Evolutionary conservation across 2,888 invertebrate genomes (phyloP).

Genomic region (Choreutis nemorana): DNA sequence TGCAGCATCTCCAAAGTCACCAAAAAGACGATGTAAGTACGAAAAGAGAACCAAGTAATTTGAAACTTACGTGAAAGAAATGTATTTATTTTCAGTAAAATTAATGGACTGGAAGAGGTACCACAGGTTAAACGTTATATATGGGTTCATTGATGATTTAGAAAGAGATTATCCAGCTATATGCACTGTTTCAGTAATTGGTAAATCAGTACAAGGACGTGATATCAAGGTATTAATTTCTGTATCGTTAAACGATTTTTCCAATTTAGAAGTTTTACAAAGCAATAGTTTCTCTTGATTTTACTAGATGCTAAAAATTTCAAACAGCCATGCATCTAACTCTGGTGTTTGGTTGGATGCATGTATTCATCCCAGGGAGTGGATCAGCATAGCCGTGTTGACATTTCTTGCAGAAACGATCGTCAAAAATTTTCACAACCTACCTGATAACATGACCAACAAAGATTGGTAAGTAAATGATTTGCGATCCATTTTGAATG

Average conservation of each 20-base stretch:
- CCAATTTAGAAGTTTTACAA: not conserved
- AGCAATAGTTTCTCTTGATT: not conserved
- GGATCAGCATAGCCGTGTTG: slow-evolving; percentile 83
- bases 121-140: slow-evolving; percentile 77
- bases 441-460: slow-evolving; percentile 73
- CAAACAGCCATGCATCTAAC: slow-evolving; percentile 72
- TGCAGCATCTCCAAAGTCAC: no score
- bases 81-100: slow-evolving; percentile 25
- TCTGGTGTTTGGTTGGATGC: slow-evolving; percentile 78
- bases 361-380: slow-evolving; percentile 90
- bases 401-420: slow-evolving; percentile 79
- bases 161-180: slow-evolving; percentile 78
- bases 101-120: slow-evolving; percentile 80
- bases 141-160: slow-evolving; percentile 79
- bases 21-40: no score
- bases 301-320: slow-evolving; percentile 68
- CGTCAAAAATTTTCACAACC: slow-evolving; percentile 72
- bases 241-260: not conserved
- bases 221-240: slow-evolving; percentile 70
- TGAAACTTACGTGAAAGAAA: no score
- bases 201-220: slow-evolving; percentile 77
- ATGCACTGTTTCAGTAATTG: slow-evolving; percentile 78
- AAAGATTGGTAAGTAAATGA: slow-evolving; percentile 88
- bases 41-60: no score
- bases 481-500: no score